Conservation (phyloP, 2,113 vertebrate species). For the Elgaria multicarinata region DNA sequence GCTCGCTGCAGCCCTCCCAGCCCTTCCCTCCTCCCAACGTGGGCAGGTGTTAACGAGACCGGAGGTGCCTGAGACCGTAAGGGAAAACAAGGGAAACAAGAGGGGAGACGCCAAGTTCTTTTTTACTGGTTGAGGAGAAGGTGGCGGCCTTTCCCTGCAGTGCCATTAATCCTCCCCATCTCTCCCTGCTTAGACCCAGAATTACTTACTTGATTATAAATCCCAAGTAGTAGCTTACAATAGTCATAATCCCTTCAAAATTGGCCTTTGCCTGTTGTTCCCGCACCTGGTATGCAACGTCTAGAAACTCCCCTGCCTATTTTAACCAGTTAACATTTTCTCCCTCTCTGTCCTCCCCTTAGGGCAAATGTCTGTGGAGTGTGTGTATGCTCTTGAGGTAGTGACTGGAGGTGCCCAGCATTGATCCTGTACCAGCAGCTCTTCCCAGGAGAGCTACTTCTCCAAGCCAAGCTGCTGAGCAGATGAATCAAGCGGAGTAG, state of each 20-base stretch:
- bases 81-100: slow-evolving; percentile 45
- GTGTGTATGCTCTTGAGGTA: neutral
- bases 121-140: slow-evolving; percentile 54
- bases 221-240: slow-evolving; percentile 58
- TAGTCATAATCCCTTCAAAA: slow-evolving; percentile 69
- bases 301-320: neutral
- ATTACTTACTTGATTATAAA: slow-evolving; percentile 77
- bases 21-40: neutral
- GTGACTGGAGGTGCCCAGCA: neutral
- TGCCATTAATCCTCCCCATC: slow-evolving; percentile 66
- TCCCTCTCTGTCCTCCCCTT: neutral
- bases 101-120: slow-evolving; percentile 52
- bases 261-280: slow-evolving; percentile 46
- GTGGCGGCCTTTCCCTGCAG: slow-evolving; percentile 63
- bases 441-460: neutral
- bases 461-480: neutral
- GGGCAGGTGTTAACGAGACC: neutral
- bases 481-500: neutral
- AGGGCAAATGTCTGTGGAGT: neutral
- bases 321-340: fast-evolving
- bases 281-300: no score
- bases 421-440: neutral
- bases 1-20: neutral
- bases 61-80: slow-evolving; percentile 39
- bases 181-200: slow-evolving; percentile 64